These are phyloP conservation scores for Lepisosteus oculatus DNA, from an alignment of 2,113 vertebrate genomes.

Conservation along the genomic window DNA sequence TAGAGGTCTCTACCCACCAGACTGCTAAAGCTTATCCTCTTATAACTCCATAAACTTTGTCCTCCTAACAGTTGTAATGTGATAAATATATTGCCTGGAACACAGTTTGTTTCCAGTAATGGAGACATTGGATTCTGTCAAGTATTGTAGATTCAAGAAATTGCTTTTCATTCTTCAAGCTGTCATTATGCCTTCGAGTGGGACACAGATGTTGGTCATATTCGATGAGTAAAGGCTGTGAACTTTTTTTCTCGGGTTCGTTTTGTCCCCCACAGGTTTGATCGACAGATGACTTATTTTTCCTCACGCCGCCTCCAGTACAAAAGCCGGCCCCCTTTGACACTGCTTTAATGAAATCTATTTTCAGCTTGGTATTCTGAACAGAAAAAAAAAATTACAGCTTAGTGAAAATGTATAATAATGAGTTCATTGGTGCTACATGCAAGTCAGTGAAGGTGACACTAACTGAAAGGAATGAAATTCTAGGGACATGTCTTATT, in stretches of 20 bases:
- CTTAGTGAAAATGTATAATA: slow-evolving; percentile 4
- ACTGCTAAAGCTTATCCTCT: slow-evolving; percentile 4
- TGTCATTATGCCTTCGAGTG: slow-evolving; percentile 18
- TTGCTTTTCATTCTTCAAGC: slow-evolving; percentile 34
- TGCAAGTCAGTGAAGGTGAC: slow-evolving; percentile 1
- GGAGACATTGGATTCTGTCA: slow-evolving; percentile 29
- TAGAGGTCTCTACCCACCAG: not conserved
- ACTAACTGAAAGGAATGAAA: not conserved
- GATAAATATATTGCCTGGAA: slow-evolving; percentile 24
- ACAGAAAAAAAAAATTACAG: slow-evolving; percentile 2
- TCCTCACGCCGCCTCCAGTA: slow-evolving; percentile 4
- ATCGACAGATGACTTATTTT: slow-evolving; percentile 8
- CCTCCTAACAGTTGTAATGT: slow-evolving; percentile 4
- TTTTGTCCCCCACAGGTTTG: not conserved
- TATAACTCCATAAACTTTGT: slow-evolving; percentile 5
- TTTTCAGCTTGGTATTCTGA: not conserved
- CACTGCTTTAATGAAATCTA: not conserved
- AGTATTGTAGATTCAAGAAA: slow-evolving; percentile 27
- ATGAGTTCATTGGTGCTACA: not conserved
- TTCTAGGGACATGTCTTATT: not conserved
- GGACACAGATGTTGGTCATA: not conserved
- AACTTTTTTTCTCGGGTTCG: not conserved
- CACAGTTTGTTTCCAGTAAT: slow-evolving; percentile 25
- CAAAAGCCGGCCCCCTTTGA: not conserved
- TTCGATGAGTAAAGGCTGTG: not conserved